phyloP scores from a whole-genome alignment of 2,888 invertebrate species.

The Coleophora deauratella region DNA sequence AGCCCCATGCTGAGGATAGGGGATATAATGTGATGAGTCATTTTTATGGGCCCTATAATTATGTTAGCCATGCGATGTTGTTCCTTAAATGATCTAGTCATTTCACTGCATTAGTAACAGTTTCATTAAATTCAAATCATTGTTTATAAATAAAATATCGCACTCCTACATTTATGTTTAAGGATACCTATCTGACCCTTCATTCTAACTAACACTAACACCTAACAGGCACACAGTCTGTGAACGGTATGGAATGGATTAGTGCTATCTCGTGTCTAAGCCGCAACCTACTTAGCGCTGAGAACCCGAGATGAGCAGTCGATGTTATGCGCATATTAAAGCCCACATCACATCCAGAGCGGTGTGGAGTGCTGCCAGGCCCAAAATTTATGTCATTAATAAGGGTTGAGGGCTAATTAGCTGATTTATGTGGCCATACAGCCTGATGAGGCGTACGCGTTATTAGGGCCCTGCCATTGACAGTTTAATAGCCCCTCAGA shows the following conservation, averaged over 20 bases:
- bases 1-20: slow-evolving; percentile 28
- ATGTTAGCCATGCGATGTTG: slow-evolving; percentile 25
- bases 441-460: slow-evolving; percentile 46
- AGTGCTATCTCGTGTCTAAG: slow-evolving; percentile 14
- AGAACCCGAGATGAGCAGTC: slow-evolving; percentile 14
- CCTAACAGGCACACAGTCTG: too few relatives aligned
- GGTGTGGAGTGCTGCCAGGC: slow-evolving; percentile 49
- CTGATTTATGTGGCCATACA: slow-evolving; percentile 65
- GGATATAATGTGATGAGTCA: slow-evolving; percentile 33
- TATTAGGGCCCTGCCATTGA: slow-evolving; percentile 52
- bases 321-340: slow-evolving; percentile 50
- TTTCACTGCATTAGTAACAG: too few relatives aligned
- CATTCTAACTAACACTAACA: too few relatives aligned
- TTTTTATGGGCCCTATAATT: slow-evolving; percentile 17
- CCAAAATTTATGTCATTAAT: slow-evolving; percentile 70
- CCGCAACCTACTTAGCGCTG: slow-evolving; percentile 9
- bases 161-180: too few relatives aligned
- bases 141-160: too few relatives aligned
- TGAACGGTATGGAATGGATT: too few relatives aligned
- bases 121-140: too few relatives aligned
- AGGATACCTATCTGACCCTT: too few relatives aligned
- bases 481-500: slow-evolving; percentile 50
- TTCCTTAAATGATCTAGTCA: too few relatives aligned
- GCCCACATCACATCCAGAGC: slow-evolving; percentile 39
- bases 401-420: slow-evolving; percentile 67